Conservation (phyloP, 2,888 invertebrate species). For the Pemphredon lugubris region DNA sequence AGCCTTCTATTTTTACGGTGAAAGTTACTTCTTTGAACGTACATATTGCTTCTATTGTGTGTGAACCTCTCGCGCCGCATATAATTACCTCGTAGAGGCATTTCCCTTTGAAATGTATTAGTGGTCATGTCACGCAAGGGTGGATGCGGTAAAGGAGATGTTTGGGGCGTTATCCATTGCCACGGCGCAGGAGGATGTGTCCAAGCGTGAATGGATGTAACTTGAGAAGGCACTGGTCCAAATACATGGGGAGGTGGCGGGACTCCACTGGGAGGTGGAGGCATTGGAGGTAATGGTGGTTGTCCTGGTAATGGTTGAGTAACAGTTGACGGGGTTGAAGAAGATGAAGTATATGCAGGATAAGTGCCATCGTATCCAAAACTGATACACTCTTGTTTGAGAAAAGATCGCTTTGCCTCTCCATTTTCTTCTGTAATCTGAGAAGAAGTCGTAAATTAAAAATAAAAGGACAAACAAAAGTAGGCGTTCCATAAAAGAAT, state of each 20-base stretch:
- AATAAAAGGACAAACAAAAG: conserved; percentile 2
- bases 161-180: conserved; percentile 78
- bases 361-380: conserved; percentile 74
- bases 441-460: conserved; percentile 47
- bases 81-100: conserved; percentile 72
- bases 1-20: conserved; percentile 75
- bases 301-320: conserved; percentile 78
- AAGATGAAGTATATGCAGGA: conserved; percentile 69
- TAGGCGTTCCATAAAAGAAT: not conserved
- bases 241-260: conserved; percentile 76
- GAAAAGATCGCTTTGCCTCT: conserved; percentile 65
- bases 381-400: conserved; percentile 69
- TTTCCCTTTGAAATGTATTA: conserved; percentile 73
- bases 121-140: conserved; percentile 67
- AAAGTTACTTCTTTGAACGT: conserved; percentile 75
- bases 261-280: conserved; percentile 75
- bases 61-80: conserved; percentile 74
- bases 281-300: conserved; percentile 79
- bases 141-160: conserved; percentile 70
- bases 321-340: conserved; percentile 66
- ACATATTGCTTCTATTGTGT: conserved; percentile 73
- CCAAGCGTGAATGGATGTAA: conserved; percentile 74
- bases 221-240: conserved; percentile 73
- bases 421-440: conserved; percentile 71
- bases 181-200: conserved; percentile 70